Base-by-base conservation (phyloP, 2,888 invertebrate species). In the Zygogramma bicolorata region DNA sequence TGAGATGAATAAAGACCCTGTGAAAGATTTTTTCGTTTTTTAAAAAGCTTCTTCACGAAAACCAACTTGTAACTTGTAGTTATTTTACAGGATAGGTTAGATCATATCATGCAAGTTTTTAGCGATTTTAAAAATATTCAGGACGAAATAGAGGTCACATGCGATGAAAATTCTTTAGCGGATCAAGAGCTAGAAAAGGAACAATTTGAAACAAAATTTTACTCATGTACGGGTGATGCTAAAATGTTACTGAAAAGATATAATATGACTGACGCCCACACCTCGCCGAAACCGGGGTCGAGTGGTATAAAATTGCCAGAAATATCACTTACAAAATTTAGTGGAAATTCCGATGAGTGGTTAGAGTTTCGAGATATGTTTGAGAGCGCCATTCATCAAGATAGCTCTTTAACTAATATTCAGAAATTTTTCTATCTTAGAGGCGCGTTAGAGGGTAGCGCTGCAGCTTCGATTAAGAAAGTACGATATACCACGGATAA, bases 401-500 rank as follows among this genome's bases (percentile, higher is more conserved):
- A 77, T 59, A 42, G 46, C n/a, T 27, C 29, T 20, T 18, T 75
- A 38, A n/a, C 66, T 13, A 20, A n/a, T 25, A 70, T 75, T 40
- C 65, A 75, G 58, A 75, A 71, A 49, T 72, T 74, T 29, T 72
- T 73, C 38, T 76, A 75, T 61, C 40, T 74, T 49, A 31, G 71
- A 27, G 67, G 68, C 29, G 76, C 71, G 18, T 65, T 74, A 29
- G 66, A 69, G 40, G 66, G 71, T 18, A 62, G 15, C 3, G 74
- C 74, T 13, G 61, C 71, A 8, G 53, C 76, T 34, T 13, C 69
- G 22, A 74, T 76, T 8, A 49, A 72, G 59, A 58, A 72, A 3
- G 18, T 75, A 13, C 34, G 38, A 68, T 70, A 61, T 20, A 62
- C 65, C 59, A 38, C 65, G 25, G 49, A 13, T 18, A 74, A 66